Percentiles rank a stretch among this genome's conserved stretches.
These are phyloP conservation scores for Zalophus californianus DNA, from an alignment of 2,797 vertebrate genomes.

Conservation along the genomic window DNA sequence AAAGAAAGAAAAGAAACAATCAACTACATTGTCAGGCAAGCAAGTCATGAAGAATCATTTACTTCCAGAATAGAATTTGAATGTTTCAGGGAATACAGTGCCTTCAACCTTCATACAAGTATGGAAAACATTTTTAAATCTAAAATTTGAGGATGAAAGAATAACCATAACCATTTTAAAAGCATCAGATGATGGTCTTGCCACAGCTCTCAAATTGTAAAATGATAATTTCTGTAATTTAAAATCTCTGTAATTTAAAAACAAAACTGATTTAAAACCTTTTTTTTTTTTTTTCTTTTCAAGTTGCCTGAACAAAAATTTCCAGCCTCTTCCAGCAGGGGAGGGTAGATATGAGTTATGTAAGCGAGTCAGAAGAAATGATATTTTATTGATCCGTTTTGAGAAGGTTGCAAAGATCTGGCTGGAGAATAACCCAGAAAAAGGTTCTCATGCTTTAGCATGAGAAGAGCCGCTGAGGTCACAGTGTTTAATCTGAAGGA, in stretches of 20 bases:
- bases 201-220: neutral
- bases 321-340: neutral
- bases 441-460: neutral
- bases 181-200: neutral
- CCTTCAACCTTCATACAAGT: neutral
- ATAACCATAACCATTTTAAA: neutral
- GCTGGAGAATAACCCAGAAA: neutral
- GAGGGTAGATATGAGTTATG: neutral
- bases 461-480: neutral
- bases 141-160: neutral
- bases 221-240: neutral
- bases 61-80: neutral
- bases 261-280: neutral
- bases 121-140: neutral
- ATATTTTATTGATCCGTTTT: neutral
- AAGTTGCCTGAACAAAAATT: neutral
- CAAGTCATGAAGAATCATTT: neutral
- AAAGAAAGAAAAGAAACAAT: neutral
- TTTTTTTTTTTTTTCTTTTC: conserved; percentile 2
- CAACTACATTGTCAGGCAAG: neutral
- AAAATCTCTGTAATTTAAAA: neutral
- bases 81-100: neutral
- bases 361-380: neutral
- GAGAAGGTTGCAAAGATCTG: neutral
- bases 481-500: neutral